Base-by-base conservation (phyloP, 2,888 invertebrate species). In the Rhagophthalmus giganteus region DNA sequence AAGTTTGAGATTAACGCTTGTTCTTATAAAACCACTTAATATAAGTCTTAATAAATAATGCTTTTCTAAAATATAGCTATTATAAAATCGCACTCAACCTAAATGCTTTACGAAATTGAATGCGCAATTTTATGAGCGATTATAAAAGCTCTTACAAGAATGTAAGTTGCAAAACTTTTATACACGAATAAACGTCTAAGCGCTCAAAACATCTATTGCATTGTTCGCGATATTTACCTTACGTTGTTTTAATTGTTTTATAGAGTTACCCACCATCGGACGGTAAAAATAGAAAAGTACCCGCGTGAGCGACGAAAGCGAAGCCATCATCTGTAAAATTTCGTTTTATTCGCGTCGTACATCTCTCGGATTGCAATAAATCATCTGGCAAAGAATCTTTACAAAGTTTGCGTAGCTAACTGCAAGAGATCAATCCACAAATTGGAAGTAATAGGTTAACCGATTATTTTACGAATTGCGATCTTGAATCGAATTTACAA, bases 31-130 rank as follows among this genome's bases (percentile, higher is more conserved):
- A 62, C 62, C 64, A 62, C 64, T 67, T 66, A 65, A 63, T 65
- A 65, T 61, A 47, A 53, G 61, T 60, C 58, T 63, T 65, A 64
- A 65, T 65, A 63, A 63, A 62, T 63, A 64, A 64, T 61, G 54
- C 44, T 32, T 39, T 30, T 27, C 45, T 53, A 28, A 53, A 47
- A 53, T 53, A 48, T 40, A 25, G 37, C 53, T 47, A 53, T 53
- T 53, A 48, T 53, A 53, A 53, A 53, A 48, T 48, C 53, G 42
- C 48, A 53, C 53, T 48, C 53, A 48, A 53, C 53, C 53, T 44
- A 53, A 52, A 57, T 55, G 57, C 58, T 56, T 34, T 37, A 50
- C 54, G 61, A 64, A 64, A 64, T 65, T 64, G 63, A 66, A 66
- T 65, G 63, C 61, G 63, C 58, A 54, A 55, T 62, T 65, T 65